A percentile compares a stretch with the other conserved stretches of the same genome.
These are phyloP conservation scores for Polydesmus complanatus DNA, from an alignment of 2,888 invertebrate species.

Conservation along the genomic window DNA sequence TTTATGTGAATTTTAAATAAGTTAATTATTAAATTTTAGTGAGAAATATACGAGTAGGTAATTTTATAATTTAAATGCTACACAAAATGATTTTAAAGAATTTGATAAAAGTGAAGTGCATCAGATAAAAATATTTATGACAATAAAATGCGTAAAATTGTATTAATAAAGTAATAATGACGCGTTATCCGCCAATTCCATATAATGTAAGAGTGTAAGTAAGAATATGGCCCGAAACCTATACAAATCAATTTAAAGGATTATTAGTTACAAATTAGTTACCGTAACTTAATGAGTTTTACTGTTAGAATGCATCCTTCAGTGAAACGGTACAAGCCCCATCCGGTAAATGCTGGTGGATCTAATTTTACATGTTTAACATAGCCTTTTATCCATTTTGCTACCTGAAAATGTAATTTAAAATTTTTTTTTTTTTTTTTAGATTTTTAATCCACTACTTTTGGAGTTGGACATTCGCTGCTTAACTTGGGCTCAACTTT, in stretches of 20 bases:
- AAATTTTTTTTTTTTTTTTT: background rate
- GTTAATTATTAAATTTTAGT: too few relatives aligned
- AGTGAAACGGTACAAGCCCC: conserved; percentile 6
- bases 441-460: conserved; percentile 1
- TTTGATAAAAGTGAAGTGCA: too few relatives aligned
- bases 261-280: too few relatives aligned
- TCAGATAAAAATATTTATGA: too few relatives aligned
- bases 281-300: too few relatives aligned
- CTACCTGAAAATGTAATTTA: background rate
- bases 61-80: too few relatives aligned
- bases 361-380: conserved; percentile 8
- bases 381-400: conserved; percentile 4
- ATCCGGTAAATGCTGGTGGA: conserved; percentile 7
- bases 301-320: conserved; percentile 10
- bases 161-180: too few relatives aligned
- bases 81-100: too few relatives aligned
- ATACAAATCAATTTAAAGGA: too few relatives aligned
- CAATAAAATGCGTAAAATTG: too few relatives aligned
- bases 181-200: background rate
- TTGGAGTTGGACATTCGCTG: conserved; percentile 5
- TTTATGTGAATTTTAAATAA: too few relatives aligned
- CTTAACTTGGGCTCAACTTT: conserved; percentile 3
- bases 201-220: background rate
- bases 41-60: too few relatives aligned
- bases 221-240: background rate